Conservation (phyloP, 92 coral and sea anemone genomes). For the Phymanthus crucifer region DNA sequence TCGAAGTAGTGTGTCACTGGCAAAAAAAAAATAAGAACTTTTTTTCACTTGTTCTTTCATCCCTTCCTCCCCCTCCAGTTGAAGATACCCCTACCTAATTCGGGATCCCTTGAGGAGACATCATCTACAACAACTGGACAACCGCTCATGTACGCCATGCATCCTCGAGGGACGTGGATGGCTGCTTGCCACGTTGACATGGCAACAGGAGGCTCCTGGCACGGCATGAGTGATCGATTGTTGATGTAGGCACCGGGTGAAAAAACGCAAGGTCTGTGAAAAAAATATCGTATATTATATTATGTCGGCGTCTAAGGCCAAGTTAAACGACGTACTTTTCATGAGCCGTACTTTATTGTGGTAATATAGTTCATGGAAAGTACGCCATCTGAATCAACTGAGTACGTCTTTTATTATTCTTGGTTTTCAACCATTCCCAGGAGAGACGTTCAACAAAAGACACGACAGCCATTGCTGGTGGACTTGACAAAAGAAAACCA, state of each 20-base stretch:
- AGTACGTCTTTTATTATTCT: too few relatives aligned
- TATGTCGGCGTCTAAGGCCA: too few relatives aligned
- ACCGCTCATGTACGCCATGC: slow-evolving; percentile 93
- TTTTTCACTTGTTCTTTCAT: not conserved
- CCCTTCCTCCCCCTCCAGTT: not conserved
- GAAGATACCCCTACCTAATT: not conserved
- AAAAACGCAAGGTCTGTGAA: slow-evolving; percentile 80
- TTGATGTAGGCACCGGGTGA: slow-evolving; percentile 99
- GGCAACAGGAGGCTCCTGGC: slow-evolving; percentile 99
- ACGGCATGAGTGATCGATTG: slow-evolving; percentile 99
- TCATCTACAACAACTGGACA: slow-evolving; percentile 58
- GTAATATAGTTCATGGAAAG: too few relatives aligned
- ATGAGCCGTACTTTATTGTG: too few relatives aligned
- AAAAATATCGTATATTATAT: too few relatives aligned
- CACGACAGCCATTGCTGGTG: too few relatives aligned
- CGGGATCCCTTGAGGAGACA: not conserved
- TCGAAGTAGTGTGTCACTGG: slow-evolving; percentile 80
- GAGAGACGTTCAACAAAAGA: too few relatives aligned
- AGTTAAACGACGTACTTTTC: too few relatives aligned
- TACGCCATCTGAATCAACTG: too few relatives aligned
- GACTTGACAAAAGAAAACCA: too few relatives aligned
- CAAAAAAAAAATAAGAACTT: not conserved
- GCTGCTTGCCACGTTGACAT: slow-evolving; percentile 99
- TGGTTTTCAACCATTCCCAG: too few relatives aligned
- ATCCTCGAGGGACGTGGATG: slow-evolving; percentile 91